phyloP scores from a whole-genome alignment of 2,888 invertebrate genomes.

The Platerodrilus igneus region DNA sequence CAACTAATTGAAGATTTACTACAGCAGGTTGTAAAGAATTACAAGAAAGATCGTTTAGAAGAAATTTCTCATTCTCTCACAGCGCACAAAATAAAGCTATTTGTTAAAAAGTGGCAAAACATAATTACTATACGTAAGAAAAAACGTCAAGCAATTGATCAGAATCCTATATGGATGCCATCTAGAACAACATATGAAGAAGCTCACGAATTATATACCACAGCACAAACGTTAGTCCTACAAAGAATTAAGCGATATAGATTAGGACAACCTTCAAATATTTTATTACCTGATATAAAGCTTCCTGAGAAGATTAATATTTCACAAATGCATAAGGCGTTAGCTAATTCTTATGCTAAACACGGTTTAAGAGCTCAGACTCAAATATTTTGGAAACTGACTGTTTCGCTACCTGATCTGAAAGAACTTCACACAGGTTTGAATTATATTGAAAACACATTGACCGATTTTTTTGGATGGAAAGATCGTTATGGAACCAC shows the following conservation, averaged over 20 bases:
- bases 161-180: slow-evolving; percentile 55
- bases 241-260: slow-evolving; percentile 51
- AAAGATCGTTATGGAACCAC: slow-evolving; percentile 37
- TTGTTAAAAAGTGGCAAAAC: slow-evolving; percentile 49
- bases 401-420: slow-evolving; percentile 55
- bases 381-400: slow-evolving; percentile 58
- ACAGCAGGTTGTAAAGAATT: slow-evolving; percentile 40
- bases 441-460: slow-evolving; percentile 19
- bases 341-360: slow-evolving; percentile 34
- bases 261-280: slow-evolving; percentile 40
- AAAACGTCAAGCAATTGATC: slow-evolving; percentile 52
- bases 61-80: slow-evolving; percentile 43
- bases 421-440: slow-evolving; percentile 45
- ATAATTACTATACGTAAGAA: slow-evolving; percentile 43
- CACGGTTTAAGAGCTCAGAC: slow-evolving; percentile 32
- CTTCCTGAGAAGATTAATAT: slow-evolving; percentile 34
- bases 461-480: slow-evolving; percentile 35
- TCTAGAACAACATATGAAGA: slow-evolving; percentile 43
- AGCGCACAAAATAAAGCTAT: slow-evolving; percentile 42
- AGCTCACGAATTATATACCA: slow-evolving; percentile 47
- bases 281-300: slow-evolving; percentile 25
- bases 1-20: slow-evolving; percentile 41
- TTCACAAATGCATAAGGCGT: slow-evolving; percentile 30
- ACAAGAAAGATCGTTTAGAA: slow-evolving; percentile 41
- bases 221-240: slow-evolving; percentile 48